Evolutionary conservation across 2,113 vertebrate genomes (phyloP), one percentile per base, ranked within the genome.

Genomic region (Aspiorhynchus laticeps): DNA sequence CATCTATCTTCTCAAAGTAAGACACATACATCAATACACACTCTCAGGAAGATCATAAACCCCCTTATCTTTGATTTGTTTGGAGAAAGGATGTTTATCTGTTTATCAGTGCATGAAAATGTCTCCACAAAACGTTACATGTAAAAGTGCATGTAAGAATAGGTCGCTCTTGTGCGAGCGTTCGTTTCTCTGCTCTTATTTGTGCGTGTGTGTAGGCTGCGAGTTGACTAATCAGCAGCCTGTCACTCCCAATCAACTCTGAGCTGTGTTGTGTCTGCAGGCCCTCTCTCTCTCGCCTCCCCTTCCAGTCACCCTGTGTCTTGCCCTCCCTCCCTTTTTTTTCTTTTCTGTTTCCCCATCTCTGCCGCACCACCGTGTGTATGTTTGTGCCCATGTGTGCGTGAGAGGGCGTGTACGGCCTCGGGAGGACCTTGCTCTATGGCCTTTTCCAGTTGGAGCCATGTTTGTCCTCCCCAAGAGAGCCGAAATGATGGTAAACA

Each of bases 1-100:
- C 0, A 96, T 97, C 63, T 99, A 99, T 90, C 97, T 99, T 88
- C 96, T 99, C 56, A 99, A 99, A 98, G 98, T 99, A 97, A 86
- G 86, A 56, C 41, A 5, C 24, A 41, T 71, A 80, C 26, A 24
- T 67, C 28, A 51, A 85, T 43, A 14, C 59, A 41, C 36, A 9
- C 53, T 80, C 7, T 31, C 11, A 1, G 10, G 21, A 48, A 33
- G 17, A 69, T 69, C 41, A 46, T 2, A 48, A 33, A 19, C 48
- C 17, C 51, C 77, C 33, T 7, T 46, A 19, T n/a, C 8, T 67
- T 48, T 71, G 10, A 15, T 80, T n/a, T 80, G 43, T 80, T 36
- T 26, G 12, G 33, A 80, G 33, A 31, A 41, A 46, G 41, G n/a
- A 14, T 85, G 69, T 87, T 71, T 33, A 9, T 69, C 31, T 69